A percentile compares a stretch with the other conserved stretches of the same genome.
Evolutionary conservation across 1,140 invertebrate genomes (phyloP).

Genomic region (Anadara kagoshimensis): DNA sequence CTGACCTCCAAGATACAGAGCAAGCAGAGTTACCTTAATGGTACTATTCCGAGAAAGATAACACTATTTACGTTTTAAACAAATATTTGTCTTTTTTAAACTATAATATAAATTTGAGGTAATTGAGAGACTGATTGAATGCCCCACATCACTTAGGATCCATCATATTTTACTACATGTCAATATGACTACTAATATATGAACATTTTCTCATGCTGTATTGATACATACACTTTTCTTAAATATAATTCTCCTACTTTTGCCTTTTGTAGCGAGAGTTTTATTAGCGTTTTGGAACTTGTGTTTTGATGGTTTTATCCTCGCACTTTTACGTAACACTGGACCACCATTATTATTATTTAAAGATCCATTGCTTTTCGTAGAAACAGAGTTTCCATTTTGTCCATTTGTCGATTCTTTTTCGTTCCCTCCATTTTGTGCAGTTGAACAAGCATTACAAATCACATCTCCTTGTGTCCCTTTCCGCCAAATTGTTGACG

Average conservation of each 20-base stretch:
- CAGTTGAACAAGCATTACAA: conserved; percentile 78
- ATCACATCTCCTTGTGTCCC: conserved; percentile 78
- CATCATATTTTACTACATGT: too few relatives aligned
- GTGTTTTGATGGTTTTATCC: conserved; percentile 73
- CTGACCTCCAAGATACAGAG: too few relatives aligned
- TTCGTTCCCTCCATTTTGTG: conserved; percentile 39
- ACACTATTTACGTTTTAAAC: too few relatives aligned
- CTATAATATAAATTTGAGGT: too few relatives aligned
- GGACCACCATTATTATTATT: conserved; percentile 30
- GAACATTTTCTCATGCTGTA: neutral
- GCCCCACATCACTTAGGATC: too few relatives aligned
- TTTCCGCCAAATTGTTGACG: conserved; percentile 79
- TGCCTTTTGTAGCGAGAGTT: conserved; percentile 79
- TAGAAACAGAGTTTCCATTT: conserved; percentile 31
- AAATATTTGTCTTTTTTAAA: too few relatives aligned
- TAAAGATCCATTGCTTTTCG: conserved; percentile 35
- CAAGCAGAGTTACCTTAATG: too few relatives aligned
- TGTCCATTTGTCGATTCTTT: conserved; percentile 28
- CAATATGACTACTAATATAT: too few relatives aligned
- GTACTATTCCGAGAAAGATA: too few relatives aligned
- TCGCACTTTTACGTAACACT: conserved; percentile 69
- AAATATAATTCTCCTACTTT: conserved; percentile 85
- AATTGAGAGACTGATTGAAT: too few relatives aligned
- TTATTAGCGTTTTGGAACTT: conserved; percentile 78
- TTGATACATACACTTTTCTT: conserved; percentile 80